phyloP scores from a whole-genome alignment of 2,888 invertebrate genomes.

The Rosalia funebris region DNA sequence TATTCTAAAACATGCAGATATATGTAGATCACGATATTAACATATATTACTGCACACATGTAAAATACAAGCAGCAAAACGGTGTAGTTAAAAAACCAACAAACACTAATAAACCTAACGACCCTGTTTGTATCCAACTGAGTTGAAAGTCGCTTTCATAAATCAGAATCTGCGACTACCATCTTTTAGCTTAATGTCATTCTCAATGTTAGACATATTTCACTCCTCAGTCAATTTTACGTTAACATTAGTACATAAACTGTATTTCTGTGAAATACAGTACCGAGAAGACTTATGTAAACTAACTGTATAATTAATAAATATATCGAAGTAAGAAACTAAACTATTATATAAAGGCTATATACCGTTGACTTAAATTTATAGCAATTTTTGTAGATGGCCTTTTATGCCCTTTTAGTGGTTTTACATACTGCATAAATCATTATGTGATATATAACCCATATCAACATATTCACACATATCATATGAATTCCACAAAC shows the following conservation, averaged over 20 bases:
- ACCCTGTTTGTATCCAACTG: conserved; percentile 48
- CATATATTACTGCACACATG: conserved; percentile 34
- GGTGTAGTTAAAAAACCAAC: conserved; percentile 44
- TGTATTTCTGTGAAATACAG: no score
- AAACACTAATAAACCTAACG: conserved; percentile 49
- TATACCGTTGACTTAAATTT: no score
- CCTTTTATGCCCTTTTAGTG: no score
- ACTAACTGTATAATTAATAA: no score
- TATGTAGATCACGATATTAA: conserved; percentile 34
- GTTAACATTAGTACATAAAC: background rate
- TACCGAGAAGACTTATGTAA: no score
- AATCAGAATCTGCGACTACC: conserved; percentile 42
- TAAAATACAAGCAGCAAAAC: conserved; percentile 45
- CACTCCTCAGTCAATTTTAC: conserved; percentile 2
- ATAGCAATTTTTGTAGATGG: no score
- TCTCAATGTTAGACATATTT: conserved; percentile 35
- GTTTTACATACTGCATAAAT: no score
- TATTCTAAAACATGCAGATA: conserved; percentile 33
- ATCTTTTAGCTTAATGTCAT: conserved; percentile 41
- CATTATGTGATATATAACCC: no score
- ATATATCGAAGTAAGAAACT: no score
- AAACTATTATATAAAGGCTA: no score
- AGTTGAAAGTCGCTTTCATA: conserved; percentile 46
- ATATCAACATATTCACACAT: no score
- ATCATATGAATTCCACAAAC: no score